Percentiles rank a stretch among this genome's conserved stretches.
phyloP scores from a whole-genome alignment of 2,797 vertebrate genomes.

The Phyllotis vaccarum region DNA sequence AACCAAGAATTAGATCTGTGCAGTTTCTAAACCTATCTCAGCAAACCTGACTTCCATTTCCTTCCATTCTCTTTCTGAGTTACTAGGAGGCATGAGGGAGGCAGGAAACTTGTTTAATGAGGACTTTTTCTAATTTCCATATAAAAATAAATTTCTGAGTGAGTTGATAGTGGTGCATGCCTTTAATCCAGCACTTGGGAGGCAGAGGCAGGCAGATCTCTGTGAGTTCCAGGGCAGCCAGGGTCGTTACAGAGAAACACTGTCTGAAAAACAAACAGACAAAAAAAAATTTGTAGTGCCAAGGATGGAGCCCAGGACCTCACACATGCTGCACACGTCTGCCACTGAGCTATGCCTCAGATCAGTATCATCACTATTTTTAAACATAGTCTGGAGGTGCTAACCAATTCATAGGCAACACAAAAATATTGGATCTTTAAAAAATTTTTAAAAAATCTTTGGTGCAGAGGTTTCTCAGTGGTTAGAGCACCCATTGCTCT shows the following conservation, averaged over 20 bases:
- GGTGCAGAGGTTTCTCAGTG: neutral
- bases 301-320: neutral
- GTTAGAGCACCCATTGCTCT: neutral
- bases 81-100: neutral
- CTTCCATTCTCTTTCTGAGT: neutral
- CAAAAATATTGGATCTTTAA: slow-evolving; percentile 26
- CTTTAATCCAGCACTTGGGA: too few relatives aligned
- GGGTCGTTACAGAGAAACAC: too few relatives aligned
- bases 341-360: neutral
- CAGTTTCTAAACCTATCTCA: slow-evolving; percentile 1
- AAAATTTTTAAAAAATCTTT: neutral
- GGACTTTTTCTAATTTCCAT: slow-evolving; percentile 37
- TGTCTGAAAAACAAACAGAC: neutral
- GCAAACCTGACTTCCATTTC: slow-evolving; percentile 17
- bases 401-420: slow-evolving; percentile 30
- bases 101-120: neutral
- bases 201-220: too few relatives aligned
- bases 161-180: too few relatives aligned
- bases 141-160: neutral
- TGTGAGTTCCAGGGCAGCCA: too few relatives aligned
- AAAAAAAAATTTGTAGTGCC: neutral
- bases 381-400: neutral
- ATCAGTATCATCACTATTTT: neutral
- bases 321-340: neutral
- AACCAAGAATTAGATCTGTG: slow-evolving; percentile 51